Percentiles rank a stretch among this genome's conserved stretches.
phyloP scores from a whole-genome alignment of 2,113 vertebrate species.

The Calidris pugnax region DNA sequence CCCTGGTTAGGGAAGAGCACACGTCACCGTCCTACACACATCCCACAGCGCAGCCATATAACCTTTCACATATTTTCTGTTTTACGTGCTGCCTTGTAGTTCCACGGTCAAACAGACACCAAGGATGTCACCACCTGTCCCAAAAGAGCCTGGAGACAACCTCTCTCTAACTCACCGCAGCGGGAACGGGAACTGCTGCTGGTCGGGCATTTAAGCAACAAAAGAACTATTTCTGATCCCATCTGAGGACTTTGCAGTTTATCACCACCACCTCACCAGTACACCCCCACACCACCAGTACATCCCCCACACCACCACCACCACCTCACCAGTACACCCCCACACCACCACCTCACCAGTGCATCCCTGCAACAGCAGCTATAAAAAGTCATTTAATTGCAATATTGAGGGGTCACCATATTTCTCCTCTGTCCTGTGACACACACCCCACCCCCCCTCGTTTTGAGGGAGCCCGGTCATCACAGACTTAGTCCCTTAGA shows the following conservation, averaged over 20 bases:
- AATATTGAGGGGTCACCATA: accelerated
- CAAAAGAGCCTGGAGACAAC: background rate
- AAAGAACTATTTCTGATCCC: background rate
- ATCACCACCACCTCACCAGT: background rate
- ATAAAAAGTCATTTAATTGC: too few relatives aligned
- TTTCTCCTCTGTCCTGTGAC: background rate
- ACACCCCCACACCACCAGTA: too few relatives aligned
- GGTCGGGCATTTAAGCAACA: background rate
- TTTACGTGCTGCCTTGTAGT: background rate
- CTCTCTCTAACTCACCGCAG: background rate
- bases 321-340: too few relatives aligned
- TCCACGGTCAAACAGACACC: background rate
- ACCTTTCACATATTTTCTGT: background rate
- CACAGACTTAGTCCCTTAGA: background rate
- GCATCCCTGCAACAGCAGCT: too few relatives aligned
- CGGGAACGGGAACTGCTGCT: background rate
- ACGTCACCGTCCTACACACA: background rate
- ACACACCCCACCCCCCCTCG: too few relatives aligned
- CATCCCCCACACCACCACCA: background rate
- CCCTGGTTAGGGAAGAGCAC: background rate
- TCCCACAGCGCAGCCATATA: accelerated
- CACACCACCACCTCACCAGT: too few relatives aligned
- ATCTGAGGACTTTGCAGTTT: background rate
- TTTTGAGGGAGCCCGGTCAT: too few relatives aligned
- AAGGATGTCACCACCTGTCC: background rate